A percentile compares a stretch with the other conserved stretches of the same genome.
Evolutionary conservation across 2,888 invertebrate genomes (phyloP).

Genomic region (Gnatocerus cornutus): DNA sequence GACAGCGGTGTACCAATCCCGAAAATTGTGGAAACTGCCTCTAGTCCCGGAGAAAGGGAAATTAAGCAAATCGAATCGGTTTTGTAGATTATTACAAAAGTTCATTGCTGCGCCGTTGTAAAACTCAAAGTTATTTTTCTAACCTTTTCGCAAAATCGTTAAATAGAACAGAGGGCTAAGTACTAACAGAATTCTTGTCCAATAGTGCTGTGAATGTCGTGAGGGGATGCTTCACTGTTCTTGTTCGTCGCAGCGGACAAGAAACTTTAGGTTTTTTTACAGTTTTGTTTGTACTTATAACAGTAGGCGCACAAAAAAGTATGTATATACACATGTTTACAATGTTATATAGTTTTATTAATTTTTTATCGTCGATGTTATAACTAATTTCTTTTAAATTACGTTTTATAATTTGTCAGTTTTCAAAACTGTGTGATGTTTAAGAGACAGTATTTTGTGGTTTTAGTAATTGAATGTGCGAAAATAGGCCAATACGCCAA

Average conservation of each 20-base stretch:
- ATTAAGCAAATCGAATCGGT: constrained; percentile 84
- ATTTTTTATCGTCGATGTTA: constrained; percentile 42
- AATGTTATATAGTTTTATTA: constrained; percentile 40
- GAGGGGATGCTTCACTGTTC: not conserved
- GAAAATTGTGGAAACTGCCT: constrained; percentile 85
- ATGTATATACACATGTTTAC: constrained; percentile 39
- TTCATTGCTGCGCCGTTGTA: constrained; percentile 13
- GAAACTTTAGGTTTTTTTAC: constrained; percentile 18
- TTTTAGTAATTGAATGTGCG: constrained; percentile 58
- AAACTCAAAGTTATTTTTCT: constrained; percentile 30
- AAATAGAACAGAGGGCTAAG: not conserved
- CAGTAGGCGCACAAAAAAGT: constrained; percentile 38
- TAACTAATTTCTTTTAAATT: constrained; percentile 5
- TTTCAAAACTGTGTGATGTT: constrained; percentile 48
- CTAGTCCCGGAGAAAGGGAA: constrained; percentile 75
- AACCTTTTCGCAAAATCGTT: constrained; percentile 23
- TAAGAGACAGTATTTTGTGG: constrained; percentile 58
- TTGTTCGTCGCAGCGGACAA: not conserved
- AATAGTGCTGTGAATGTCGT: constrained; percentile 1
- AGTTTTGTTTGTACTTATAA: constrained; percentile 24
- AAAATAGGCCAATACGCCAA: constrained; percentile 46
- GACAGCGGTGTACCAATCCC: constrained; percentile 74
- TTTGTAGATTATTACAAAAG: constrained; percentile 71
- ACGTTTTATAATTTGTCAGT: constrained; percentile 25
- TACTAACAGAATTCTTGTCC: constrained; percentile 11